Conservation (phyloP, 2,888 invertebrate species). For the Pandemis cinnamomeana region DNA sequence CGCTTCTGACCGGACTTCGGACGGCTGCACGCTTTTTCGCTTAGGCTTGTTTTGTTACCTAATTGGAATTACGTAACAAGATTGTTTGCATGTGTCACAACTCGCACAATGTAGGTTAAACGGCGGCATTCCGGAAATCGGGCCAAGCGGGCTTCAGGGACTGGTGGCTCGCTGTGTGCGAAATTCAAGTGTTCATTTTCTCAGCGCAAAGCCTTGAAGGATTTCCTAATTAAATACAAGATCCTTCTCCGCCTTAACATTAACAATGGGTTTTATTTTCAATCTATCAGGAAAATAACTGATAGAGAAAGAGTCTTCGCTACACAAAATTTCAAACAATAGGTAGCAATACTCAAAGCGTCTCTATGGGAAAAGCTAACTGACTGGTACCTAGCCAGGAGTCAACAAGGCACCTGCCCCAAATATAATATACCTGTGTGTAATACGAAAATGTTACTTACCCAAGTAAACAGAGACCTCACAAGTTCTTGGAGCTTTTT, state of each 20-base stretch:
- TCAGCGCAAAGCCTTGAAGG: constrained; percentile 5
- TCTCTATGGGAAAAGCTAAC: neutral
- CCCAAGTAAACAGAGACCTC: constrained; percentile 45
- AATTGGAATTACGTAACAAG: constrained; percentile 39
- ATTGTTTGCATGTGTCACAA: constrained; percentile 41
- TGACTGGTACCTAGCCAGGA: neutral
- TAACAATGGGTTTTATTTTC: neutral
- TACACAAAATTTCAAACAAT: neutral
- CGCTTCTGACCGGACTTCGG: neutral
- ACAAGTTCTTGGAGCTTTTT: constrained; percentile 44
- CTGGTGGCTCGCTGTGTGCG: constrained; percentile 21
- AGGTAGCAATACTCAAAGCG: neutral
- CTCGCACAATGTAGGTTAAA: constrained; percentile 40
- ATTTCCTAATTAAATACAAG: neutral
- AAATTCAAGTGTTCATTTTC: constrained; percentile 33
- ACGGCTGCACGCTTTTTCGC: neutral
- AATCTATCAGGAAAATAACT: too few relatives aligned
- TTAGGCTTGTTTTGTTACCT: constrained; percentile 31
- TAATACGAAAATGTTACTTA: constrained; percentile 38
- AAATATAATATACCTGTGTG: neutral
- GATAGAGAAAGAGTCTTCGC: neutral
- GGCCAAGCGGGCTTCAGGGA: constrained; percentile 36
- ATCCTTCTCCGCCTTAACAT: neutral
- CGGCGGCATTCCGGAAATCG: constrained; percentile 34
- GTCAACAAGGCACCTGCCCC: neutral